These are phyloP conservation scores for Hassar affinis DNA, from an alignment of 2,113 vertebrate genomes.

Conservation along the genomic window DNA sequence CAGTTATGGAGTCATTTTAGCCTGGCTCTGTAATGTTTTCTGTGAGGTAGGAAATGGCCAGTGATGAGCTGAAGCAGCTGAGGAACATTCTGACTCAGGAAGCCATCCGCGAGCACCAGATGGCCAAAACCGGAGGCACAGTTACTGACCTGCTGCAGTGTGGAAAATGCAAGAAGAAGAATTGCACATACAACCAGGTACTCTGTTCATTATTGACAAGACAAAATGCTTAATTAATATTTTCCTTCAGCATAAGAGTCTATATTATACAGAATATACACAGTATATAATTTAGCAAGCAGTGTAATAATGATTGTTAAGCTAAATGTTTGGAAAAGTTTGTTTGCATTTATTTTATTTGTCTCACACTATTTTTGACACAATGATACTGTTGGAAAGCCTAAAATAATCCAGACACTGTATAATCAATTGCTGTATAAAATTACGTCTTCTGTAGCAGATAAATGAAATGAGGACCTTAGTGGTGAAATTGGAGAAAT, in stretches of 20 bases:
- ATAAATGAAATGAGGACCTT: not conserved
- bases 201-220: too few species aligned
- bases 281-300: too few species aligned
- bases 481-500: not conserved
- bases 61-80: slow-evolving; percentile 90
- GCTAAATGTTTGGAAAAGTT: not conserved
- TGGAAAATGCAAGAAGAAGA: slow-evolving; percentile 93
- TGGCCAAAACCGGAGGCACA: slow-evolving; percentile 95
- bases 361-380: not conserved
- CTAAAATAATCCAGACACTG: not conserved
- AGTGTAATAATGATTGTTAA: not conserved
- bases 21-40: not conserved
- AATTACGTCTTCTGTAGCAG: not conserved
- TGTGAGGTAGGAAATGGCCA: slow-evolving; percentile 90
- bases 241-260: not conserved
- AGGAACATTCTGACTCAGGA: slow-evolving; percentile 91
- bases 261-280: not conserved
- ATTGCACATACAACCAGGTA: slow-evolving; percentile 86
- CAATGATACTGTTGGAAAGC: not conserved
- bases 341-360: not conserved
- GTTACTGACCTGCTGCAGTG: slow-evolving; percentile 92
- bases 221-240: not conserved
- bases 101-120: slow-evolving; percentile 96
- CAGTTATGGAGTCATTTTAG: not conserved
- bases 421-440: not conserved